phyloP scores from a whole-genome alignment of 2,888 invertebrate genomes.

The Papilio protenor region DNA sequence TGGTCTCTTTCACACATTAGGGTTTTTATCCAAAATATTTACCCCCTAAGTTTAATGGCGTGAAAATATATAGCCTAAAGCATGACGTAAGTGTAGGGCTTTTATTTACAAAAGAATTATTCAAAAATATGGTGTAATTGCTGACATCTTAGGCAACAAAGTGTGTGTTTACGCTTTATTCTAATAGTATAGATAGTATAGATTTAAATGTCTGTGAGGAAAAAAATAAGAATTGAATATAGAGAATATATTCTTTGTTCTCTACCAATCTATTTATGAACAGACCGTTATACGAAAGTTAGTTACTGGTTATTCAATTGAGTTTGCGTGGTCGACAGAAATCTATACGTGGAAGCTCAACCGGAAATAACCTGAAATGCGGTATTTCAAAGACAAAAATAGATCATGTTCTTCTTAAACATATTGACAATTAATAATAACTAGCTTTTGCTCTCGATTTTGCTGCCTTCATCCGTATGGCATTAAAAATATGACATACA shows the following conservation, averaged over 20 bases:
- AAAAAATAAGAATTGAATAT: neutral
- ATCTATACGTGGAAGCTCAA: neutral
- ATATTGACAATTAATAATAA: neutral
- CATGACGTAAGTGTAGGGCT: too few relatives aligned
- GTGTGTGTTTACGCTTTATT: too few relatives aligned
- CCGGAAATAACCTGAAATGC: neutral
- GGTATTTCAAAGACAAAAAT: neutral
- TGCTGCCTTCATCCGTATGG: neutral
- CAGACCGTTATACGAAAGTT: neutral
- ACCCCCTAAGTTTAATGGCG: too few relatives aligned
- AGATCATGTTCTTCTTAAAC: neutral
- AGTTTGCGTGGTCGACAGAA: neutral
- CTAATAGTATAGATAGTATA: too few relatives aligned
- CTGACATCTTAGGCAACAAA: too few relatives aligned
- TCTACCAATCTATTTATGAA: neutral
- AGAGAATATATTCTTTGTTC: neutral
- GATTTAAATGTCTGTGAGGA: too few relatives aligned
- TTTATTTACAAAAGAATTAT: too few relatives aligned
- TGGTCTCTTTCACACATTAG: too few relatives aligned
- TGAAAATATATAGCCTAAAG: too few relatives aligned
- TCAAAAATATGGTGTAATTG: too few relatives aligned
- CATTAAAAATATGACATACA: too few relatives aligned
- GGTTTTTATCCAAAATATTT: too few relatives aligned
- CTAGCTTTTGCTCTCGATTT: neutral
- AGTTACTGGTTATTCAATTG: slow-evolving; percentile 5